Evolutionary conservation across 2,113 vertebrate genomes (phyloP).

Genomic region (Cynopterus brachyotis): DNA sequence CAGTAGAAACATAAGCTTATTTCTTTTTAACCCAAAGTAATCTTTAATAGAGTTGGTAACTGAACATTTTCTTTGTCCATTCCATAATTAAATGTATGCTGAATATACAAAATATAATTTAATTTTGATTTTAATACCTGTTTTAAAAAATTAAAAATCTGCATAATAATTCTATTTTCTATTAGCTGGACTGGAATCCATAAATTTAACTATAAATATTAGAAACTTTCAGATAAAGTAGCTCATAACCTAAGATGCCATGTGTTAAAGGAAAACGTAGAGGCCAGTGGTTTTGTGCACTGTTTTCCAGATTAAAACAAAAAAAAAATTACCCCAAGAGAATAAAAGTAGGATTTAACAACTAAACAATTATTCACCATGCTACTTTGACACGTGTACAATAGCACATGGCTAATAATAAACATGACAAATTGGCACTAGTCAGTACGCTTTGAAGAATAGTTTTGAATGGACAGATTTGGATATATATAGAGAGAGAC

Average conservation of each 20-base stretch:
- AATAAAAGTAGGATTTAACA: slow-evolving; percentile 7
- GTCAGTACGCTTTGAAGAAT: neutral
- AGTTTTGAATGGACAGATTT: neutral
- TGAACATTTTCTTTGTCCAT: neutral
- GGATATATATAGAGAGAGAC: neutral
- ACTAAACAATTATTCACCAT: neutral
- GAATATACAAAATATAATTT: neutral
- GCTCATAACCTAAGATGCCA: neutral
- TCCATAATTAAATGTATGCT: neutral
- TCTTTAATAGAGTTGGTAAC: neutral
- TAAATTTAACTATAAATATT: slow-evolving; percentile 2
- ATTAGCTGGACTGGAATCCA: neutral
- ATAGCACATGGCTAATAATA: neutral
- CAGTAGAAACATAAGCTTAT: neutral
- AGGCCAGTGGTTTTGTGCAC: neutral
- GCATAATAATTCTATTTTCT: neutral
- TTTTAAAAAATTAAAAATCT: neutral
- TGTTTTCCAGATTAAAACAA: neutral
- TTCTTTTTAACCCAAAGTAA: neutral
- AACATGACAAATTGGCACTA: neutral
- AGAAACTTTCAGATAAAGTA: neutral
- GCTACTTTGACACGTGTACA: neutral
- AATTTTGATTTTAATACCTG: slow-evolving; percentile 16
- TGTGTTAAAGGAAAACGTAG: slow-evolving; percentile 33
- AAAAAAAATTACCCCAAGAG: neutral